A percentile compares a stretch with the other conserved stretches of the same genome.
These are phyloP conservation scores for Forbesichthys agassizii DNA, from an alignment of 2,113 vertebrate genomes.

Conservation along the genomic window DNA sequence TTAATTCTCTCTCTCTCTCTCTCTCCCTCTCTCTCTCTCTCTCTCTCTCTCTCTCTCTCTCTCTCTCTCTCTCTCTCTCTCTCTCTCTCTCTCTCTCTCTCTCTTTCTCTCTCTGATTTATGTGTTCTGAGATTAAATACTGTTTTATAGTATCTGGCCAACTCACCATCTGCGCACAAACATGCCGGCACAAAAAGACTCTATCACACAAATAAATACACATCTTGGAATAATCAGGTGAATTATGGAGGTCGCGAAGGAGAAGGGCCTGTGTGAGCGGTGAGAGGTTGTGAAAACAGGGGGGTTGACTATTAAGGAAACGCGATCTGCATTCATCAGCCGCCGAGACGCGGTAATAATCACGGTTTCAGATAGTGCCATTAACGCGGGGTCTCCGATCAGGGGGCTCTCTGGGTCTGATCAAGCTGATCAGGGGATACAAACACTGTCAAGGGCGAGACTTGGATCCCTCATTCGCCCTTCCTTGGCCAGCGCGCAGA, in stretches of 20 bases:
- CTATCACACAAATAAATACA: slow-evolving; percentile 50
- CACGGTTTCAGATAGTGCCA: slow-evolving; percentile 68
- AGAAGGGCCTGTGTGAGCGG: slow-evolving; percentile 84
- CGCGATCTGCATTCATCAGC: slow-evolving; percentile 89
- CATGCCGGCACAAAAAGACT: slow-evolving; percentile 56
- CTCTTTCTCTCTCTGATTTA: background rate
- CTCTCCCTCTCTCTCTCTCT: slow-evolving; percentile 9
- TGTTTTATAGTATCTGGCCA: too few relatives aligned
- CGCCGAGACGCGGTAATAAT: slow-evolving; percentile 73
- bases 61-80: background rate
- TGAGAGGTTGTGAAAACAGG: slow-evolving; percentile 90
- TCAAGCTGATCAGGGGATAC: slow-evolving; percentile 85
- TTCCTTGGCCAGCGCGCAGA: slow-evolving; percentile 57
- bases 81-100: slow-evolving; percentile 9
- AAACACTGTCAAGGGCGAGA: slow-evolving; percentile 85
- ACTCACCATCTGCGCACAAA: slow-evolving; percentile 33
- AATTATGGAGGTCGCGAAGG: slow-evolving; percentile 88
- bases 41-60: slow-evolving; percentile 8
- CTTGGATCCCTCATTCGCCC: slow-evolving; percentile 67
- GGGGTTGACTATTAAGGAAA: slow-evolving; percentile 87
- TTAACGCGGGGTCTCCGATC: slow-evolving; percentile 54
- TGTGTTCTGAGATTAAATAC: slow-evolving; percentile 43
- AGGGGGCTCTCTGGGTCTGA: slow-evolving; percentile 66
- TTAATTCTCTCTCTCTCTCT: slow-evolving; percentile 42
- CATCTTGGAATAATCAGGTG: slow-evolving; percentile 94